phyloP scores from a whole-genome alignment of 2,888 invertebrate species.

The Agriopis aurantiaria region DNA sequence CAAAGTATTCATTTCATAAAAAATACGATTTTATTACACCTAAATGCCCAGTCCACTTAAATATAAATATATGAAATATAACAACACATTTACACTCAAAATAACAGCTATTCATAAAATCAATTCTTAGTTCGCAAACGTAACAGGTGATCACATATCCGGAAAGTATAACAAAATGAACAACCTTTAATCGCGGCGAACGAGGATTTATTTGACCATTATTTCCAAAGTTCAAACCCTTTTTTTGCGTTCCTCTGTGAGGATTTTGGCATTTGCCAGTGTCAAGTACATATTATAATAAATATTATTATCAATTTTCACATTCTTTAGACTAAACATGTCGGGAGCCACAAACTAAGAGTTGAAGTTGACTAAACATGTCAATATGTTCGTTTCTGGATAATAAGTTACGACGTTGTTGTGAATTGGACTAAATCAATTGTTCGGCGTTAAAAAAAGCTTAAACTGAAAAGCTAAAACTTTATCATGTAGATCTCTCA shows the following conservation, averaged over 20 bases:
- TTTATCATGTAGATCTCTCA: neutral
- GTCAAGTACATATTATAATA: no score
- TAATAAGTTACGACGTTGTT: neutral
- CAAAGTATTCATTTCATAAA: constrained; percentile 58
- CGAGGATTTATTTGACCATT: neutral
- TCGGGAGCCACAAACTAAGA: no score
- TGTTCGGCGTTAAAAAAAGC: neutral
- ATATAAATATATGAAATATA: constrained; percentile 51
- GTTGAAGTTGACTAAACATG: no score
- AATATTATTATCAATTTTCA: no score
- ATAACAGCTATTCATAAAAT: constrained; percentile 42
- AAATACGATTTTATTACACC: constrained; percentile 55
- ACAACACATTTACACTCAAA: constrained; percentile 54
- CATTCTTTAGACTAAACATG: no score
- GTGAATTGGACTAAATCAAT: neutral
- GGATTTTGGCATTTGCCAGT: no score
- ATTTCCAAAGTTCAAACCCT: no score
- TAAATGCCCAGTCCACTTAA: constrained; percentile 67
- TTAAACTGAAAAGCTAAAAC: neutral
- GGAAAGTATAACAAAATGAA: constrained; percentile 11
- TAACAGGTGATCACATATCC: constrained; percentile 27
- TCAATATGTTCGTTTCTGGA: neutral
- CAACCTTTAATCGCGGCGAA: neutral
- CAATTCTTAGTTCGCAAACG: constrained; percentile 38
- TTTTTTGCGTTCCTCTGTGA: no score